Evolutionary conservation across 2,113 vertebrate genomes (phyloP).

Genomic region (Ranitomeya imitator): DNA sequence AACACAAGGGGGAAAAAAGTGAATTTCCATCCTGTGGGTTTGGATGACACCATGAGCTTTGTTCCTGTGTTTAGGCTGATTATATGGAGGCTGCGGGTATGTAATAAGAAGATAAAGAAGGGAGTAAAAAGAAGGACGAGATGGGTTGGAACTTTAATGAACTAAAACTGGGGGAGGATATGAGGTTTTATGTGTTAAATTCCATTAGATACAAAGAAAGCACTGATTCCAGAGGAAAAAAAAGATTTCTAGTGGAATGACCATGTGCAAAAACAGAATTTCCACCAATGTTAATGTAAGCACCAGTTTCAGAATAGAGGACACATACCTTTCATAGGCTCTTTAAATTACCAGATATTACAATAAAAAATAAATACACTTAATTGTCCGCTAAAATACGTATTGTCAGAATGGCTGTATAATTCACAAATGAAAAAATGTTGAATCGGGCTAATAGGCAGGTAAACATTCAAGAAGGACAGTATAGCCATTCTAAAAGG

Average conservation of each 20-base stretch:
- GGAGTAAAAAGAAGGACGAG: conserved; percentile 14
- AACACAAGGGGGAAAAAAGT: background rate
- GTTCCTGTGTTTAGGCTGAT: background rate
- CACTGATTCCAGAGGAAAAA: background rate
- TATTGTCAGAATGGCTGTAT: too few relatives aligned
- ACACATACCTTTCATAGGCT: too few relatives aligned
- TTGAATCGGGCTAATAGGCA: too few relatives aligned
- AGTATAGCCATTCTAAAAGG: too few relatives aligned
- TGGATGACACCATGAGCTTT: background rate
- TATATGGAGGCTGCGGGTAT: background rate
- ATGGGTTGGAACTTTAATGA: background rate
- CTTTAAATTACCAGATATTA: too few relatives aligned
- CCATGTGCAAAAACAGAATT: background rate
- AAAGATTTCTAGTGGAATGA: background rate
- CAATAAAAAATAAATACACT: too few relatives aligned
- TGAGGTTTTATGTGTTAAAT: background rate
- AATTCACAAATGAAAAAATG: too few relatives aligned
- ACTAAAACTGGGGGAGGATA: conserved; percentile 7
- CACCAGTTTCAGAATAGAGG: too few relatives aligned
- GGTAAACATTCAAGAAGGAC: too few relatives aligned
- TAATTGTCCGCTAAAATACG: too few relatives aligned
- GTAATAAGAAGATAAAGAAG: background rate
- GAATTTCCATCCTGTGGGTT: background rate
- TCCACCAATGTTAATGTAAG: too few relatives aligned
- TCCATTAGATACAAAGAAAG: conserved; percentile 26